Base-by-base conservation (phyloP, 2,113 vertebrate species). In the Pelvicachromis taeniatus region DNA sequence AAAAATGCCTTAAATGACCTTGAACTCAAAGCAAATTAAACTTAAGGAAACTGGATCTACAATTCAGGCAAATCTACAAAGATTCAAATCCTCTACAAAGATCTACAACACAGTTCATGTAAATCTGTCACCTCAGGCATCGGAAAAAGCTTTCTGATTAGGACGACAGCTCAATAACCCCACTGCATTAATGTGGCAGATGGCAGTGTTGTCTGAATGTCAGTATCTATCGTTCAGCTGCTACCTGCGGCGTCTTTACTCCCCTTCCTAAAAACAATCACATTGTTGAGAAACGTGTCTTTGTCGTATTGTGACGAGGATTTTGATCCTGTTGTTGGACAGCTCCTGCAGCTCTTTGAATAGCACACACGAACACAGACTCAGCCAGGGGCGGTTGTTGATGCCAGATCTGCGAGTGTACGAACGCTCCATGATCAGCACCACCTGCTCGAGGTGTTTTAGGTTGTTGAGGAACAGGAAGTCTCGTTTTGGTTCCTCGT, bases 401-500 rank as follows among this genome's bases (percentile, higher is more conserved):
- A 87, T 70, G 50, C 90, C 85, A 9, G 89, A 89, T 4, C 90
- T 75, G 23, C 91, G 88, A 52, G 91, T 93, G 80, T 85, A 92
- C 1, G 88, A 92, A 33, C 91, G 88, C 77, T 94, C 92, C 83
- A 93, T 91, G 85, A 93, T 84, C 29, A 94, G 92, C 81, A 94
- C 94, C 88, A 94, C 83, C 8, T 75, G 88, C 81, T 85, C 85
- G 85, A 94, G 83, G 85, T 94, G 91, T 0, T 77, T 83, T 33
- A 94, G 86, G 11, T 87, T 85, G 54, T 88, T 81, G 65, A 94
- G 93, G 82, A 85, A 84, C 52, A 94, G 87, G 6, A 94, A 87
- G 82, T 94, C 93, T 2, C 92, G 94, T 83, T 94, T 90, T 3
- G 93, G 94, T 10, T 94, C 91, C 6, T 91, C 77, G 0, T 79